Evolutionary conservation across 2,888 invertebrate genomes (phyloP), one percentile per base, ranked within the genome.

Genomic region (Drosophila hamatofila): DNA sequence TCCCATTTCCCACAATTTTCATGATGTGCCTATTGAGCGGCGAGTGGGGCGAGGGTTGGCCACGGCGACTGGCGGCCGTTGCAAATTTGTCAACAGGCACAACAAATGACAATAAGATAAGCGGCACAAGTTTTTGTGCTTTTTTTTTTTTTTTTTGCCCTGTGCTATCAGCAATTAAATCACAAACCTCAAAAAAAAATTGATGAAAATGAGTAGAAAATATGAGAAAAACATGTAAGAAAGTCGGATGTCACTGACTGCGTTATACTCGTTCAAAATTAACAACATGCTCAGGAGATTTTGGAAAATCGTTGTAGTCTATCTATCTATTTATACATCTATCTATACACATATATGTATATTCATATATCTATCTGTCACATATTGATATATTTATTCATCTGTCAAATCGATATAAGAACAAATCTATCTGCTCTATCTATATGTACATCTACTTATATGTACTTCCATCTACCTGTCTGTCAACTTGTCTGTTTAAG

Each of bases 31-130:
- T 68, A 77, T 77, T 82, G 73, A 75, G 49, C 16, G 42, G 44
- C 25, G 18, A 14, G 37, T 12, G 41, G 52, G 60, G n/a, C 4
- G 35, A 37, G 48, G 48, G 72, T 4, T 23, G 48, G 16, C 21
- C 1, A 12, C 27, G 56, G 39, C 68, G 68, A 41, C 72, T 42
- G 56, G 57, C 58, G 55, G 52, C 72, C 88, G 75, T 86, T 65
- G 72, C 78, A 76, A 89, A 86, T 88, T 88, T 87, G 88, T 89
- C 86, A 86, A 80, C 69, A 72, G 64, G 75, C 76, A 68, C 72
- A 57, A 72, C 79, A 87, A 85, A 78, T 84, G 88, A 81, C 82
- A 83, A 66, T 71, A 68, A 65, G 89, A 87, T 87, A 87, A 89
- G 85, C 84, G 85, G 57, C 49, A 73, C 81, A 76, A 78, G 72